A percentile compares a stretch with the other conserved stretches of the same genome.
Evolutionary conservation across 2,113 vertebrate genomes (phyloP).

Genomic region (Lophochroa leadbeateri): DNA sequence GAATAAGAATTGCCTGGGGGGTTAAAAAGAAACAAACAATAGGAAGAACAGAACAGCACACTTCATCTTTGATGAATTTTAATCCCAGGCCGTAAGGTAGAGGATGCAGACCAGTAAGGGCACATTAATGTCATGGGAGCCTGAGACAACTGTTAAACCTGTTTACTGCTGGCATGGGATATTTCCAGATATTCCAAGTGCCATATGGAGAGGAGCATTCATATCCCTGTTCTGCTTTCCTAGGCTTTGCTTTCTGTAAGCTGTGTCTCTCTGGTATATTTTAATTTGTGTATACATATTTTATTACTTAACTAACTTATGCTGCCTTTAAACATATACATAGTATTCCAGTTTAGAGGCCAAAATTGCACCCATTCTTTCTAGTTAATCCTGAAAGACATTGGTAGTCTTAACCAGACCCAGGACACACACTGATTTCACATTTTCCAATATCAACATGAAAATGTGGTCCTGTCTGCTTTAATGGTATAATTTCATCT

Average conservation of each 20-base stretch:
- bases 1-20: not conserved
- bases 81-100: constrained; percentile 6
- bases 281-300: constrained; percentile 12
- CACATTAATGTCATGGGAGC: not conserved
- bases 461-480: not conserved
- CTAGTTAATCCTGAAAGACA: not conserved
- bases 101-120: constrained; percentile 14
- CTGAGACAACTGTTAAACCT: not conserved
- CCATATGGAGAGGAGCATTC: constrained; percentile 20
- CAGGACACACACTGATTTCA: not conserved
- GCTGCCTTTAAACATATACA: not conserved
- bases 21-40: not conserved
- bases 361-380: not conserved
- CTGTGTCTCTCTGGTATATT: not conserved
- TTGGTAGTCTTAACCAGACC: not conserved
- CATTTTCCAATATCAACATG: not conserved
- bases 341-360: not conserved
- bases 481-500: not conserved
- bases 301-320: not conserved
- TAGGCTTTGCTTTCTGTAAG: not conserved
- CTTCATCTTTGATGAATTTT: not conserved
- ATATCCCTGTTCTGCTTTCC: not conserved
- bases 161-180: not conserved
- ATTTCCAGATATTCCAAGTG: constrained; percentile 27
- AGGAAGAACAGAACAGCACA: not conserved